Conservation (phyloP, 2,888 invertebrate genomes). For the Apocheima hispidaria region DNA sequence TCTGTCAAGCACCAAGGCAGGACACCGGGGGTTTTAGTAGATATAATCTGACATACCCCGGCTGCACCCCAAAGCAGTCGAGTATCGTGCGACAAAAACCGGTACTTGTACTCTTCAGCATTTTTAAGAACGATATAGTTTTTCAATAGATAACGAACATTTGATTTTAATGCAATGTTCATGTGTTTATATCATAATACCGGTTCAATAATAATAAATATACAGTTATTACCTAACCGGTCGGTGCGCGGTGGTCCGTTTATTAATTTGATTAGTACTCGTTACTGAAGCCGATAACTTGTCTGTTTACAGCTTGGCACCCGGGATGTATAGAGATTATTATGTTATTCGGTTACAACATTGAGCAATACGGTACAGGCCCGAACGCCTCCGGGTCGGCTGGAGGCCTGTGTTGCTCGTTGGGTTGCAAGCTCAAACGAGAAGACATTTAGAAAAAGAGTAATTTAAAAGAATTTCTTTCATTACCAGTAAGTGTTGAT, state of each 20-base stretch:
- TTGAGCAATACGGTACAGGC: no score
- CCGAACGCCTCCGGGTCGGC: no score
- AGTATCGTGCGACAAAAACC: no score
- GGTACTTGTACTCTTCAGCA: background rate
- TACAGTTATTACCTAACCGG: slow-evolving; percentile 12
- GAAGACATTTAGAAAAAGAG: background rate
- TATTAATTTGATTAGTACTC: slow-evolving; percentile 23
- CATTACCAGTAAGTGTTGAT: background rate
- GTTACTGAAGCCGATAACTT: slow-evolving; percentile 26
- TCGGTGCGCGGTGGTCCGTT: slow-evolving; percentile 12
- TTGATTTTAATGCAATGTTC: background rate
- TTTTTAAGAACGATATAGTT: background rate
- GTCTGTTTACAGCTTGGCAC: slow-evolving; percentile 12
- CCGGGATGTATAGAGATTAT: slow-evolving; percentile 11
- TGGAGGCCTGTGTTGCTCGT: background rate
- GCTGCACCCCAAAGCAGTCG: no score
- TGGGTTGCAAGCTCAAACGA: background rate
- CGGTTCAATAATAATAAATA: background rate
- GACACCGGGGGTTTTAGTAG: no score
- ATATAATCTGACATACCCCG: no score
- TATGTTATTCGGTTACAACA: no score
- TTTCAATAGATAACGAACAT: no score
- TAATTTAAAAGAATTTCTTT: background rate
- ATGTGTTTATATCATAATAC: no score
- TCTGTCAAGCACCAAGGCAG: no score